Evolutionary conservation across 2,888 invertebrate species (phyloP), one percentile per base, ranked within the genome.

Genomic region (Leucophora obtusa): DNA sequence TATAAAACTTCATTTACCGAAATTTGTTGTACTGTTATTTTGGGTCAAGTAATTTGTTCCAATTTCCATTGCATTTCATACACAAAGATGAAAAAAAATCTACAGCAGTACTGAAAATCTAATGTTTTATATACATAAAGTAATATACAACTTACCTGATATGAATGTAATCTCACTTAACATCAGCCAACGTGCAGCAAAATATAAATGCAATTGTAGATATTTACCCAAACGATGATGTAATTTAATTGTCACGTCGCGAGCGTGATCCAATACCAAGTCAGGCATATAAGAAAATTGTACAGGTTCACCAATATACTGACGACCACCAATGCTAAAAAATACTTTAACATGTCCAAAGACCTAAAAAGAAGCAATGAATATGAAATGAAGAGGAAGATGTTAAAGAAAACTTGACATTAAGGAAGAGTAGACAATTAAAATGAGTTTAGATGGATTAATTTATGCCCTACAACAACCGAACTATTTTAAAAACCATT

Each of bases 131-230:
- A 3, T 38, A 38, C 38, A 38, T n/a, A n/a, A n/a, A 38, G 7
- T 11, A 38, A 38, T 38, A 14, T 38, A 51, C 2, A 54, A 85
- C 87, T 89, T 91, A 96, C 96, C 94, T 85, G 96, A 96, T 86
- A 93, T 93, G 89, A 97, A 96, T 85, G 94, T 93, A 83, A 96
- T 93, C 91, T 97, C 97, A 89, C 96, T 96, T 86, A 97, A 92
- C 92, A 96, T 93, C 87, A 97, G 94, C 96, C 96, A 97, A 85
- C 93, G 92, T 54, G 94, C 93, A 72, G 95, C 94, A 89, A 96
- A 96, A 90, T 94, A 94, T 69, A 96, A 92, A 87, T 95, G 93
- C 87, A 94, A 91, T 91, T 94, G 94, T 84, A 96, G 91, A 90
- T 93, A 95, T 83, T 93, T 92, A 74, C 95, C 96, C 70, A 96